A percentile compares a stretch with the other conserved stretches of the same genome.
Conservation (phyloP, 1,140 invertebrate species). For the Drosophila pseudoananassae region DNA sequence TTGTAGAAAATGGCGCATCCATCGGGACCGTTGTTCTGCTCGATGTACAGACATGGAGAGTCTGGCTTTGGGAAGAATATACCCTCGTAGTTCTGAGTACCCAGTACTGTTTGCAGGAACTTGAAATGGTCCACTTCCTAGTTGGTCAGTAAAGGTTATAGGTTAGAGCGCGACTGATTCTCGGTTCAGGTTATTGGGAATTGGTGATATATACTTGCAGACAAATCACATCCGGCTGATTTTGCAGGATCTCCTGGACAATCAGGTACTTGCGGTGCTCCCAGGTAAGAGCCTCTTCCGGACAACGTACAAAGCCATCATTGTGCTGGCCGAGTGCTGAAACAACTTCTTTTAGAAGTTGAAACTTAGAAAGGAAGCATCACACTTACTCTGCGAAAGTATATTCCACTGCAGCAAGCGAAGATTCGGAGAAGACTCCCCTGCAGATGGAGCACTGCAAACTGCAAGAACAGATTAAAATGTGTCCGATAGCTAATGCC, state of each 20-base stretch:
- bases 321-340: conserved; percentile 89
- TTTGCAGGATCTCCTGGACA: conserved; percentile 89
- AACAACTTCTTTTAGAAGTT: conserved; percentile 41
- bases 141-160: not conserved
- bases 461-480: conserved; percentile 29
- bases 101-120: conserved; percentile 87
- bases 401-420: conserved; percentile 91
- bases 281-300: conserved; percentile 89
- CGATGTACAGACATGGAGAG: conserved; percentile 90
- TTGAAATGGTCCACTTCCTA: conserved; percentile 92
- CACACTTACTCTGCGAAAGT: conserved; percentile 88
- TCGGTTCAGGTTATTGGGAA: not conserved
- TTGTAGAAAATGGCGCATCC: conserved; percentile 92
- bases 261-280: conserved; percentile 88
- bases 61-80: conserved; percentile 92
- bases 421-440: conserved; percentile 80
- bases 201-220: conserved; percentile 85
- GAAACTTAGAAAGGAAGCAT: not conserved
- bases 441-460: conserved; percentile 58
- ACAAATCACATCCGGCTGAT: conserved; percentile 90
- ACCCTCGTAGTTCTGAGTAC: conserved; percentile 88
- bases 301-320: conserved; percentile 91
- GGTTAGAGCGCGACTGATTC: conserved; percentile 60
- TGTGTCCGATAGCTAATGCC: not conserved
- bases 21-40: conserved; percentile 91